Percentiles rank a stretch among this genome's conserved stretches.
phyloP scores from a whole-genome alignment of 2,797 vertebrate species.

The Naso thynnoides region DNA sequence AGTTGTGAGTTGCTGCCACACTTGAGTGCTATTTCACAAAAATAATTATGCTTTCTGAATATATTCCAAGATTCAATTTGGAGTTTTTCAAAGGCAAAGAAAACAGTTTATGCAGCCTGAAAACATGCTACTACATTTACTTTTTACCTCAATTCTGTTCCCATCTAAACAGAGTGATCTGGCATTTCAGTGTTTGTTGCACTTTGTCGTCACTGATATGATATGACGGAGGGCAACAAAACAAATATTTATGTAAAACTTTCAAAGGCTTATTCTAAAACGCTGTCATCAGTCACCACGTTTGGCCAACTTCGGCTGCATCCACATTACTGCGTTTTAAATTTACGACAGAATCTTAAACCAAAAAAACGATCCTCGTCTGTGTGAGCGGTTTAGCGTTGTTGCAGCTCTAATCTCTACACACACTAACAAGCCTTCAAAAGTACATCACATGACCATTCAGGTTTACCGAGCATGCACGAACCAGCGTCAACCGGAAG shows the following conservation, averaged over 20 bases:
- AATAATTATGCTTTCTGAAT: background rate
- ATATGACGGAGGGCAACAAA: conserved; percentile 32
- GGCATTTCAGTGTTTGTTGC: conserved; percentile 39
- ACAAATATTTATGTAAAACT: conserved; percentile 5
- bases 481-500: too few species aligned
- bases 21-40: background rate
- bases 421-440: too few species aligned
- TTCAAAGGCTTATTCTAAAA: background rate
- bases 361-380: too few species aligned
- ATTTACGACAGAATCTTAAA: too few species aligned
- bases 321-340: too few species aligned
- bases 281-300: background rate
- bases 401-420: too few species aligned
- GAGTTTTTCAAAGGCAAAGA: conserved; percentile 5
- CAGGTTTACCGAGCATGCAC: too few species aligned
- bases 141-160: background rate
- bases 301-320: background rate
- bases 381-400: too few species aligned
- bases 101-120: background rate
- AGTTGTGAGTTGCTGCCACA: background rate
- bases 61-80: background rate
- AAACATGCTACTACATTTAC: background rate
- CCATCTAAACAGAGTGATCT: conserved; percentile 42
- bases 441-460: too few species aligned
- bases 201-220: conserved; percentile 33